Base-by-base conservation (phyloP, 2,888 invertebrate genomes). In the Stegana nigrithorax region DNA sequence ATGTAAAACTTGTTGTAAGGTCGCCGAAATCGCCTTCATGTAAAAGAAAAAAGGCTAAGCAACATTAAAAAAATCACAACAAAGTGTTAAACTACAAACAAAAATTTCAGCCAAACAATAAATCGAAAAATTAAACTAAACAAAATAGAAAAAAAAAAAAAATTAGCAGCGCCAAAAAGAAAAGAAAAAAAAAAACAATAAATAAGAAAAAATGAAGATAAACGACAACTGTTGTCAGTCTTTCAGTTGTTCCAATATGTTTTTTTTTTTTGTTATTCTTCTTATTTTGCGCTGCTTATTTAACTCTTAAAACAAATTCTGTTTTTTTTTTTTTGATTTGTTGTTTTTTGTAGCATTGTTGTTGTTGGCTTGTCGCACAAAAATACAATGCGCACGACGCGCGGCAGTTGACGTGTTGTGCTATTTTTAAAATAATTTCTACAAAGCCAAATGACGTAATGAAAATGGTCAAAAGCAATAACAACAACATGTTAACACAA, bases 401-500 rank as follows among this genome's bases (percentile, higher is more conserved):
- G 53, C 53, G 21, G 53, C 36, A 5, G 76, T 75, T 82, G 80
- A 81, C 81, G 81, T 82, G 81, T 81, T 75, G 68, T 59, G 76
- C 70, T 81, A 81, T 81, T 81, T 81, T 78, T 82, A 82, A 70
- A 75, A 72, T 69, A 75, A 77, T 81, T 82, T 80, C 70, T 72
- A 80, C 75, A 25, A 47, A 71, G 64, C 69, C 73, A 71, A 79
- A 81, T 81, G 81, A 81, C 81, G 81, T 72, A 82, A 81, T 77
- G 59, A 70, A n/a, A n/a, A n/a, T n/a, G n/a, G n/a, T n/a, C n/a
- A 64, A 68, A 78, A 66, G 75, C 69, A 67, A 66, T 60, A 62
- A 60, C 57, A 65, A 62, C 21, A n/a, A n/a, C n/a, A n/a, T n/a
- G n/a, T n/a, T 51, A 66, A 65, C 68, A 71, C 68, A 68, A 36